phyloP scores from a whole-genome alignment of 2,113 vertebrate species.

The Numida meleagris region DNA sequence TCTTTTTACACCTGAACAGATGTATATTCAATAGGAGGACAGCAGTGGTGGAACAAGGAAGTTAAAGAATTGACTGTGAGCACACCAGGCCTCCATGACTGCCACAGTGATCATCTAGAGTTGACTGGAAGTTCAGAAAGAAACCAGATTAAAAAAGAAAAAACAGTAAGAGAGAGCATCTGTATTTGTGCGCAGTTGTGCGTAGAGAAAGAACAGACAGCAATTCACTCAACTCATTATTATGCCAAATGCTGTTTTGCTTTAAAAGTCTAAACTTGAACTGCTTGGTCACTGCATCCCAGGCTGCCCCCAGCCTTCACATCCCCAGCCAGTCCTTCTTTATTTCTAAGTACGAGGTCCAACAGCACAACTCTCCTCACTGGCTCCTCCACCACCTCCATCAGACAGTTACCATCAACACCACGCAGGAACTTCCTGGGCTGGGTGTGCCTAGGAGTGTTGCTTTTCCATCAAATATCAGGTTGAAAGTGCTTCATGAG shows the following conservation, averaged over 20 bases:
- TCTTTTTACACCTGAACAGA: background rate
- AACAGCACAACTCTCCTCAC: no score
- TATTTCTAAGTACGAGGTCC: no score
- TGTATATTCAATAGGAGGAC: background rate
- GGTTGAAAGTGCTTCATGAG: no score
- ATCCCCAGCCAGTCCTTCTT: no score
- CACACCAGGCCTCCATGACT: background rate
- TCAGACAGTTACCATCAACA: no score
- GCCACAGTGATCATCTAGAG: accelerated
- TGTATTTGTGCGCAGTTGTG: background rate
- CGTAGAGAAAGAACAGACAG: background rate
- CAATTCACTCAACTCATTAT: background rate
- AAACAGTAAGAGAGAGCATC: background rate
- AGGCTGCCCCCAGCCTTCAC: no score
- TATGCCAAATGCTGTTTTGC: background rate
- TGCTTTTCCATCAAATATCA: no score
- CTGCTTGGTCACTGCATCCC: no score
- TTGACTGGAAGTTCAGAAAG: background rate
- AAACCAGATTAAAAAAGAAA: background rate
- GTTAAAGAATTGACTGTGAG: background rate
- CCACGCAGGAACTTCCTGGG: no score
- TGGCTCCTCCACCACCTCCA: no score
- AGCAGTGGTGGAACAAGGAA: background rate
- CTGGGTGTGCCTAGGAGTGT: no score
- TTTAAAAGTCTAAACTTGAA: background rate